Conservation (phyloP, 2,113 vertebrate species). For the Erinaceus europaeus region DNA sequence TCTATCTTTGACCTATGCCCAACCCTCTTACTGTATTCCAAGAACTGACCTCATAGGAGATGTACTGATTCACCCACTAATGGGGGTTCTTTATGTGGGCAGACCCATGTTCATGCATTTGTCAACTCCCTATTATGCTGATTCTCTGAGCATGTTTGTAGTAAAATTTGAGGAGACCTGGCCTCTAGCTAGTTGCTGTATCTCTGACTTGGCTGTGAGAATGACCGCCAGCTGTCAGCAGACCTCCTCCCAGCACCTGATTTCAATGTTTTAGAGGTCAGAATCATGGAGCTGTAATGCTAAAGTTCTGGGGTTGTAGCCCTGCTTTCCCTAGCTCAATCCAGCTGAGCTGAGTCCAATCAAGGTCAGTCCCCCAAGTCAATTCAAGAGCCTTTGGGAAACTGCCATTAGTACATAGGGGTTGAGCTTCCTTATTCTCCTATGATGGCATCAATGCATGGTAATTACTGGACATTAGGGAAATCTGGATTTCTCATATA, state of each 20-base stretch:
- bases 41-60: slow-evolving; percentile 26
- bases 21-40: slow-evolving; percentile 24
- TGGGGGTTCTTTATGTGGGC: not conserved
- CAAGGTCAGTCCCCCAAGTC: not conserved
- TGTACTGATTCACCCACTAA: not conserved
- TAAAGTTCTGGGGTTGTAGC: not conserved
- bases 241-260: not conserved
- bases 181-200: not conserved
- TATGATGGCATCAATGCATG: not conserved
- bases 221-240: not conserved
- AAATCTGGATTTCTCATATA: not conserved
- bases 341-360: not conserved
- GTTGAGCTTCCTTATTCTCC: not conserved
- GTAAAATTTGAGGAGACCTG: not conserved
- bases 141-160: not conserved
- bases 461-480: not conserved
- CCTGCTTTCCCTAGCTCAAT: not conserved
- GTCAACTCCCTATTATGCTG: not conserved
- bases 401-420: not conserved
- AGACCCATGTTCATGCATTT: not conserved
- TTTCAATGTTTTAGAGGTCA: not conserved
- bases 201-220: slow-evolving; percentile 5
- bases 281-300: not conserved
- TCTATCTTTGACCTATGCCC: slow-evolving; percentile 51
- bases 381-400: not conserved